Evolutionary conservation across 1,140 invertebrate species (phyloP).

Genomic region (Pogonus chalceus): DNA sequence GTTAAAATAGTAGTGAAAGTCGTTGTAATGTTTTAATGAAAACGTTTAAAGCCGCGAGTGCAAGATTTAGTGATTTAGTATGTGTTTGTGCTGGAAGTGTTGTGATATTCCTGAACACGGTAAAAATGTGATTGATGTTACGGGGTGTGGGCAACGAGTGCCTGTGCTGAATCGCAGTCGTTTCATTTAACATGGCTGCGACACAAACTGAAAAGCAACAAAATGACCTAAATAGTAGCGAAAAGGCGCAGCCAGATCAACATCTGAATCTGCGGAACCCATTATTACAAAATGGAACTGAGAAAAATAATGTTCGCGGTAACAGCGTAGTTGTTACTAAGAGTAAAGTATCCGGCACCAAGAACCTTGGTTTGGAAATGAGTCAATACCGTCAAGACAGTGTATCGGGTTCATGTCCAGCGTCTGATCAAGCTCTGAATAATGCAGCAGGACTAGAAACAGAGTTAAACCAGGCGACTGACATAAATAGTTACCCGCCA

Average conservation of each 20-base stretch:
- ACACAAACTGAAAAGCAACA: slow-evolving; percentile 51
- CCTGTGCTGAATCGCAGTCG: slow-evolving; percentile 33
- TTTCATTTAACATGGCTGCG: slow-evolving; percentile 52
- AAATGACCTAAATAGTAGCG: slow-evolving; percentile 48
- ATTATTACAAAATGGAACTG: slow-evolving; percentile 48
- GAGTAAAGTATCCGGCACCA: slow-evolving; percentile 30
- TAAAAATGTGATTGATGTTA: slow-evolving; percentile 27
- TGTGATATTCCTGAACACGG: slow-evolving; percentile 32
- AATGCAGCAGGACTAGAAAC: background rate
- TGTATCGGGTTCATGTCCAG: slow-evolving; percentile 21
- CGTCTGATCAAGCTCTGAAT: slow-evolving; percentile 10
- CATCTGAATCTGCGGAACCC: slow-evolving; percentile 48
- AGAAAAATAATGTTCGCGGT: slow-evolving; percentile 31
- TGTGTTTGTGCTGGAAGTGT: slow-evolving; percentile 33
- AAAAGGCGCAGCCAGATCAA: slow-evolving; percentile 47
- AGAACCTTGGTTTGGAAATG: slow-evolving; percentile 32
- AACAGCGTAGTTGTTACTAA: slow-evolving; percentile 27
- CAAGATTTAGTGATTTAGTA: slow-evolving; percentile 39
- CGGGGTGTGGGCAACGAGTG: slow-evolving; percentile 41
- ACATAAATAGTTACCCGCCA: background rate
- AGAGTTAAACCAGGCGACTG: background rate
- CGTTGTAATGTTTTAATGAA: slow-evolving; percentile 33
- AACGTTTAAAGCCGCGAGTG: slow-evolving; percentile 33
- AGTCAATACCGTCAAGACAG: slow-evolving; percentile 35
- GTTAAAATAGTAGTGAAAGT: slow-evolving; percentile 43